phyloP scores from a whole-genome alignment of 2,797 vertebrate species.

The Melanotaenia maccullochi region DNA sequence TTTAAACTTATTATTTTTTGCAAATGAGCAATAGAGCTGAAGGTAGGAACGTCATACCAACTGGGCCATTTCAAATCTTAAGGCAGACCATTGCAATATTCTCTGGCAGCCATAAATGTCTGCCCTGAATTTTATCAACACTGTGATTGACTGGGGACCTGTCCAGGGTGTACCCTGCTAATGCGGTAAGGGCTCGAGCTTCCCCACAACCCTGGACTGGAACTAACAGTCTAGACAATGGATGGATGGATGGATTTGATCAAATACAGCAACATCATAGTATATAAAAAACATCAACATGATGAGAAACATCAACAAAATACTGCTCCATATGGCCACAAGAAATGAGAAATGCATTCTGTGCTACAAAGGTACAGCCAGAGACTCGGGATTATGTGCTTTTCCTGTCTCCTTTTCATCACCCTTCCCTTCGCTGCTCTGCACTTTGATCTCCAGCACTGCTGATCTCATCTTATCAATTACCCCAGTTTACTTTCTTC shows the following conservation, averaged over 20 bases:
- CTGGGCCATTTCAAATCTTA: background rate
- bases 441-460: constrained; percentile 21
- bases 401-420: constrained; percentile 1
- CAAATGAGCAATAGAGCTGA: background rate
- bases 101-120: background rate
- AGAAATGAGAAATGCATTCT: background rate
- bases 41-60: background rate
- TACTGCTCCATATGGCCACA: background rate
- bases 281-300: no score
- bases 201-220: no score
- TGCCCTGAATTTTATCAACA: background rate
- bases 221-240: background rate
- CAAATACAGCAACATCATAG: no score
- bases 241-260: background rate
- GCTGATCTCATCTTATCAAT: constrained; percentile 21
- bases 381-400: background rate
- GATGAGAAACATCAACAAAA: no score
- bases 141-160: background rate
- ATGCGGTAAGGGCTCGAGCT: no score
- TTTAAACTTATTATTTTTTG: background rate
- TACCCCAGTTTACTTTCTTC: constrained; percentile 25
- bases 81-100: background rate
- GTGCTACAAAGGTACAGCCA: background rate
- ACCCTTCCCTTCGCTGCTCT: constrained; percentile 2
- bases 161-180: no score